Conservation (phyloP, 2,113 vertebrate species). For the Cyanocitta stelleri region DNA sequence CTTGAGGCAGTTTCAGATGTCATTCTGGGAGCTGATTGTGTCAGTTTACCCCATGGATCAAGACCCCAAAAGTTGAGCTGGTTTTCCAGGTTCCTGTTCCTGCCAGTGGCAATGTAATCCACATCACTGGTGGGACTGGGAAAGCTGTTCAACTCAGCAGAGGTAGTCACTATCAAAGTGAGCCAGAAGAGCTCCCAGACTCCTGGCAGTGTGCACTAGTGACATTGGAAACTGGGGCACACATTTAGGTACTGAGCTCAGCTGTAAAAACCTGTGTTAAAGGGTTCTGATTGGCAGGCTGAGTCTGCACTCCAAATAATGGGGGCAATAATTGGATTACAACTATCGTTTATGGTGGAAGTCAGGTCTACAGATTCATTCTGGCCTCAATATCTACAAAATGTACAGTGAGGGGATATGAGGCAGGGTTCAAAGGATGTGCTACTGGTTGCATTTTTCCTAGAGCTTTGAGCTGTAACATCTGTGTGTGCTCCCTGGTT, state of each 20-base stretch:
- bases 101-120: background rate
- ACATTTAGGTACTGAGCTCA: background rate
- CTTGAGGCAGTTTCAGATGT: background rate
- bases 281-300: background rate
- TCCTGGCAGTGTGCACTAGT: background rate
- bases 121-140: background rate
- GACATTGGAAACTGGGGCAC: background rate
- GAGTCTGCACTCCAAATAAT: background rate
- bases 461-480: background rate
- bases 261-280: background rate
- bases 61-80: background rate
- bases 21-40: background rate
- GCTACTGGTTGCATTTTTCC: background rate
- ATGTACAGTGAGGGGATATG: background rate
- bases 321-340: background rate
- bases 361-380: background rate
- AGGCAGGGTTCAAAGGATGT: background rate
- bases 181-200: background rate
- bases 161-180: background rate
- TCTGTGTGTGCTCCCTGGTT: background rate
- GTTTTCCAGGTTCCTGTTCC: background rate
- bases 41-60: background rate
- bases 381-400: background rate
- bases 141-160: background rate
- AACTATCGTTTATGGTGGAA: background rate